phyloP scores from a whole-genome alignment of 2,113 vertebrate species.

The Myodes glareolus region DNA sequence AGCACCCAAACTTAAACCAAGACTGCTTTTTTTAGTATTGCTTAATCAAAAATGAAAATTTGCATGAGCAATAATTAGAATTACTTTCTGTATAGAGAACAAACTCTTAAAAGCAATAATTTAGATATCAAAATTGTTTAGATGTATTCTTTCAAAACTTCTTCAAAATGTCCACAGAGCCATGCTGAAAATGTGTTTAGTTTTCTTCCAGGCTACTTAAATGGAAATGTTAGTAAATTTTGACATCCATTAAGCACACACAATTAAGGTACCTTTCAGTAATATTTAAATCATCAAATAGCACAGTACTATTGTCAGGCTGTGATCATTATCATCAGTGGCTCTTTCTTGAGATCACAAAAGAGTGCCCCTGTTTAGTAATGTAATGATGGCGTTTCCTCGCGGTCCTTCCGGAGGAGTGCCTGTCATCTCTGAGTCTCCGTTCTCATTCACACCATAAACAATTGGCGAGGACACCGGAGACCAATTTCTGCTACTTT shows the following conservation, averaged over 20 bases:
- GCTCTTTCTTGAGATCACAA: constrained; percentile 38
- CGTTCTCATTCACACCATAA: constrained; percentile 36
- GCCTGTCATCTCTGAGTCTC: constrained; percentile 49
- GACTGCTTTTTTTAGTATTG: background rate
- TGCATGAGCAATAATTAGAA: background rate
- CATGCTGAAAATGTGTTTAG: constrained; percentile 17
- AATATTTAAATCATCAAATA: constrained; percentile 53
- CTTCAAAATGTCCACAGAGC: background rate
- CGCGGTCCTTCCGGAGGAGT: constrained; percentile 8
- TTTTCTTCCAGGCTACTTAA: constrained; percentile 27
- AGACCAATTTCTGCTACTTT: constrained; percentile 57
- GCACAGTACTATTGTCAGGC: constrained; percentile 43
- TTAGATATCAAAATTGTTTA: constrained; percentile 43
- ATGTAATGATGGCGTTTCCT: background rate
- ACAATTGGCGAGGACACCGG: background rate
- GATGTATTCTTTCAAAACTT: background rate
- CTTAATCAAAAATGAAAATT: constrained; percentile 21
- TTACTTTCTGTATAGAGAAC: background rate
- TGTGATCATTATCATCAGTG: constrained; percentile 60
- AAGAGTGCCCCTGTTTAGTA: background rate
- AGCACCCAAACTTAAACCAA: background rate
- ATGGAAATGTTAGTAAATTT: constrained; percentile 39
- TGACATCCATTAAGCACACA: constrained; percentile 34
- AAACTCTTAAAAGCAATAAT: constrained; percentile 5
- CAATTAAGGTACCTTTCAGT: constrained; percentile 45